A percentile compares a stretch with the other conserved stretches of the same genome.
Evolutionary conservation across 2,888 invertebrate genomes (phyloP).

Genomic region (Gandaritis pyraliata): DNA sequence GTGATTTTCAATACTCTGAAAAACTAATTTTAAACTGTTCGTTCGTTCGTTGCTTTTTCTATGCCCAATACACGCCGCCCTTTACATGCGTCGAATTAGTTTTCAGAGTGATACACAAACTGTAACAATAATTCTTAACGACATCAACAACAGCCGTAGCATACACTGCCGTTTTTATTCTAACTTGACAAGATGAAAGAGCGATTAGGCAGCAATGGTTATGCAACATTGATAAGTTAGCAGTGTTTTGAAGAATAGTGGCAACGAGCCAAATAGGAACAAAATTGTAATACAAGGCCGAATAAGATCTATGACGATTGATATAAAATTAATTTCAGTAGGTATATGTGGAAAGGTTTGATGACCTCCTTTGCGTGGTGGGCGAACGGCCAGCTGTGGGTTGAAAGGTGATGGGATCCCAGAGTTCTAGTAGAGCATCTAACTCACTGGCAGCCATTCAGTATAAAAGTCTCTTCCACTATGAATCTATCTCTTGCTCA

Average conservation of each 20-base stretch:
- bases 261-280: conserved; percentile 70
- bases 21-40: too few relatives aligned
- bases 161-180: conserved; percentile 23
- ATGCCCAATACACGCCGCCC: conserved; percentile 34
- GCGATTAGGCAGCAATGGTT: conserved; percentile 37
- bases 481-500: too few relatives aligned
- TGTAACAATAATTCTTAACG: conserved; percentile 44
- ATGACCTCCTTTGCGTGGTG: conserved; percentile 17
- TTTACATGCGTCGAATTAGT: conserved; percentile 43
- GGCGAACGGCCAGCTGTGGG: conserved; percentile 9
- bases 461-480: too few relatives aligned
- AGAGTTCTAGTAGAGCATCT: neutral
- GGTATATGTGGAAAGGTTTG: conserved; percentile 23
- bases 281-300: conserved; percentile 55
- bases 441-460: too few relatives aligned
- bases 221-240: conserved; percentile 9
- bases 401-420: neutral
- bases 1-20: too few relatives aligned
- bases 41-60: conserved; percentile 14
- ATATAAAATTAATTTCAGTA: conserved; percentile 23
- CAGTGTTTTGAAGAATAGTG: conserved; percentile 44
- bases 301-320: conserved; percentile 33
- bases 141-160: conserved; percentile 27
- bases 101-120: conserved; percentile 46
- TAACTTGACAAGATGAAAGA: neutral